Base-by-base conservation (phyloP, 2,797 vertebrate species). In the Sebastes steindachneri region DNA sequence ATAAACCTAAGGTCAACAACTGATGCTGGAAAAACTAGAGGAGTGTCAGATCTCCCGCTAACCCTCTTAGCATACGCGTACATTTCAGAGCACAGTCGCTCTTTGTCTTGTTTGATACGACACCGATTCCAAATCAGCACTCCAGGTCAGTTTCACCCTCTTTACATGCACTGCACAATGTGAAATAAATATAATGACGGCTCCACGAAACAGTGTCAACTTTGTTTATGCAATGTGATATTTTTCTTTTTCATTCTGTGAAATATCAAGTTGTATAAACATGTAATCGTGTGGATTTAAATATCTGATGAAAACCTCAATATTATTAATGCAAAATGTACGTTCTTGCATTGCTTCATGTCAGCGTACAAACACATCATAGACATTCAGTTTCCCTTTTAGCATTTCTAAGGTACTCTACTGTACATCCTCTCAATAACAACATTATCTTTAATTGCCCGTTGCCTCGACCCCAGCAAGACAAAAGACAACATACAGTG, bases 341-440 rank as follows among this genome's bases (percentile, higher is more conserved):
- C 3, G 14, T 68, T 31, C 26, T 33, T 37, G 45, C 69, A 71
- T 35, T 65, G 7, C 55, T 79, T 48, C 5, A 26, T 31, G 28
- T 82, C 59, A 59, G 35, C 5, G n/a, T 75, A 77, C 66, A 76
- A 79, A 86, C 69, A 63, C 53, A 62, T 55, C 41, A 37, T 21
- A 75, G 68, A 89, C 89, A 87, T 86, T 89, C 78, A 80, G 53
- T 67, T 89, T 91, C 88, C 89, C 83, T 90, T 93, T 88, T 2
- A 77, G 62, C 28, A 31, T 81, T 54, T 68, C 26, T 31, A 68
- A 79, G 53, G 26, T 73, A 66, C 54, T 71, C 53, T 12, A 35
- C 35, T 81, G 37, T 70, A 73, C 72, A 62, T 35, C 31, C 64
- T 53, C 58, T 70, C 4, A 57, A 45, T 60, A 80, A 69, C 72